Conservation (phyloP, 1,140 invertebrate genomes). For the Drosophila ananassae region DNA sequence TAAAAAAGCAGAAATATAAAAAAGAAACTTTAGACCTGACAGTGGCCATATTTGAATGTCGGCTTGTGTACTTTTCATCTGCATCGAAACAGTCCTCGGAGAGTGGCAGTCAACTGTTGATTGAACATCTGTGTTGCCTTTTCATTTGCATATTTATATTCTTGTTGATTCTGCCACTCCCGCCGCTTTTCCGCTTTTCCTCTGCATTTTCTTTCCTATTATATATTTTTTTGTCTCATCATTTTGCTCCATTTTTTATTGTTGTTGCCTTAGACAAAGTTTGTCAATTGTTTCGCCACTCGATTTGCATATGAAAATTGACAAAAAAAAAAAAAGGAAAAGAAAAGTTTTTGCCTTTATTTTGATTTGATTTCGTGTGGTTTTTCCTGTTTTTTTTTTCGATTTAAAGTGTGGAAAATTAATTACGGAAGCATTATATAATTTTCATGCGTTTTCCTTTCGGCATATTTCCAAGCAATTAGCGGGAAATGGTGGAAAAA, state of each 20-base stretch:
- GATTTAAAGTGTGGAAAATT: constrained; percentile 27
- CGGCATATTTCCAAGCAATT: constrained; percentile 44
- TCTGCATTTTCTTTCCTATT: neutral
- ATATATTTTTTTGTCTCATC: neutral
- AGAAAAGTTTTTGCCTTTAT: constrained; percentile 21
- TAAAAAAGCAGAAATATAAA: no score
- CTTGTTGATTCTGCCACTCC: constrained; percentile 47
- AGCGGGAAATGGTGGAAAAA: constrained; percentile 8
- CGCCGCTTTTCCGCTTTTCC: neutral
- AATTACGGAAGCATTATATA: constrained; percentile 27
- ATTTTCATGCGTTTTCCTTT: constrained; percentile 24
- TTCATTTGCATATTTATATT: constrained; percentile 76
- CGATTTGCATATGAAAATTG: constrained; percentile 77
- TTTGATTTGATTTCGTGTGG: constrained; percentile 15
- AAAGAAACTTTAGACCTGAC: neutral
- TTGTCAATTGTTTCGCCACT: constrained; percentile 47
- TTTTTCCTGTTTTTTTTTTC: constrained; percentile 9
- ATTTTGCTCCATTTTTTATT: constrained; percentile 2
- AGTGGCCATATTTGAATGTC: neutral
- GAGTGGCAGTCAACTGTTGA: constrained; percentile 52
- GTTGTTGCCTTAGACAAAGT: constrained; percentile 56
- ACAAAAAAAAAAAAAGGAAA: constrained; percentile 36
- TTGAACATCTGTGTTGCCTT: constrained; percentile 61
- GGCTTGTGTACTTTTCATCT: constrained; percentile 5
- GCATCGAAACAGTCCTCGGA: constrained; percentile 8